Percentiles rank a stretch among this genome's conserved stretches.
Conservation (phyloP, 2,797 vertebrate species). For the Pangasius krempfi region DNA sequence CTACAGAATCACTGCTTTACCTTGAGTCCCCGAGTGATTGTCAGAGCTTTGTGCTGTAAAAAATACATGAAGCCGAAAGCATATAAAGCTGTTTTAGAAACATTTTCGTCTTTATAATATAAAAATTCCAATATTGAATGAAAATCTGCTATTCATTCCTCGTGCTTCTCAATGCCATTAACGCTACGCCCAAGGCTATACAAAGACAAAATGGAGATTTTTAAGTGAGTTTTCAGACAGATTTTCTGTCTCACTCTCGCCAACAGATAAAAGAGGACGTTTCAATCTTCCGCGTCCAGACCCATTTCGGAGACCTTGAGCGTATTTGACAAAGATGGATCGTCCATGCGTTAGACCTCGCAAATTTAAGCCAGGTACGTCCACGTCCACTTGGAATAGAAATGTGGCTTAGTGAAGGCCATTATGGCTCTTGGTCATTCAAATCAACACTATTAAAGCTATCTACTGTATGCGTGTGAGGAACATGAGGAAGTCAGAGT, state of each 20-base stretch:
- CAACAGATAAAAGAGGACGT: conserved; percentile 61
- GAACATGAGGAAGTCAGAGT: neutral
- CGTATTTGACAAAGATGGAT: conserved; percentile 60
- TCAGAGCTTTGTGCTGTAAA: neutral
- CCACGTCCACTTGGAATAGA: conserved; percentile 43
- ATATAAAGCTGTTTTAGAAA: neutral
- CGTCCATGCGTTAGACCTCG: conserved; percentile 22
- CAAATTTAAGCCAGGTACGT: conserved; percentile 42
- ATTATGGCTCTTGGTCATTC: conserved; percentile 36
- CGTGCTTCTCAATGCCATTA: too few species aligned
- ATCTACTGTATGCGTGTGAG: conserved; percentile 18
- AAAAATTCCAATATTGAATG: neutral
- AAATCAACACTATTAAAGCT: conserved; percentile 31
- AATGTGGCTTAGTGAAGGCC: conserved; percentile 39
- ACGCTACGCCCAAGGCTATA: neutral
- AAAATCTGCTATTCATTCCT: neutral
- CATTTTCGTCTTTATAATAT: neutral
- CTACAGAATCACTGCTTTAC: neutral
- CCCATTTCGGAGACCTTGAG: conserved; percentile 48
- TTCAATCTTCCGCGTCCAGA: conserved; percentile 61
- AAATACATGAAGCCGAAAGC: neutral
- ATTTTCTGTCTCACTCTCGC: conserved; percentile 34
- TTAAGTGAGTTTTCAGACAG: conserved; percentile 30
- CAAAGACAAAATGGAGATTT: conserved; percentile 37
- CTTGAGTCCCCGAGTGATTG: neutral